Conservation (phyloP, 2,888 invertebrate genomes). For the Eudasyphora cyanicolor region DNA sequence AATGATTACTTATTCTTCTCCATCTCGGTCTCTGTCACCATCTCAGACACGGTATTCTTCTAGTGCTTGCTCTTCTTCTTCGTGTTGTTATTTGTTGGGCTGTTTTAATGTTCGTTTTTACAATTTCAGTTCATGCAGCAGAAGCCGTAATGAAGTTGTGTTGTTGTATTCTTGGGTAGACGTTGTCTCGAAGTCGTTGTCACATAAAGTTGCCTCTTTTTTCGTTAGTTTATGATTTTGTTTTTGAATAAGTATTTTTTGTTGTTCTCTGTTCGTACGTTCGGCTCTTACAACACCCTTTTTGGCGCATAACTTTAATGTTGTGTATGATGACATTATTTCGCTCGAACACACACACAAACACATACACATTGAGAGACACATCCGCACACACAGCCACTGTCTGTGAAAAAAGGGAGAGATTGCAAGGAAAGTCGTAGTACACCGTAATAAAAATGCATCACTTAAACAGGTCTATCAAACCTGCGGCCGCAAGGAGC, state of each 20-base stretch:
- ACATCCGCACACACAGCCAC: background rate
- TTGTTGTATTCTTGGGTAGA: conserved; percentile 14
- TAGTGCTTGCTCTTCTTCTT: background rate
- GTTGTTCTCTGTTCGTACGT: conserved; percentile 36
- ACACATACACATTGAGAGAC: background rate
- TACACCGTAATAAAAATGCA: background rate
- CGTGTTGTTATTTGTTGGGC: background rate
- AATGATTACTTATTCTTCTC: conserved; percentile 40
- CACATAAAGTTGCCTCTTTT: conserved; percentile 55
- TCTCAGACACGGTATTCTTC: background rate
- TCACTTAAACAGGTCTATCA: conserved; percentile 61
- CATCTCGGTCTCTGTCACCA: background rate
- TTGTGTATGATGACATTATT: conserved; percentile 28
- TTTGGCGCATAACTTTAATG: conserved; percentile 32
- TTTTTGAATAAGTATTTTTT: conserved; percentile 19
- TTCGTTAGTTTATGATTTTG: conserved; percentile 48
- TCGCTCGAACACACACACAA: background rate
- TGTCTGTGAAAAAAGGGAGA: background rate
- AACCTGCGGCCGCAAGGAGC: conserved; percentile 50
- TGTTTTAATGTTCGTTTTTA: conserved; percentile 11
- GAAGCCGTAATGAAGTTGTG: background rate
- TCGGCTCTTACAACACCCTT: conserved; percentile 5
- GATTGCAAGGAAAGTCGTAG: conserved; percentile 9
- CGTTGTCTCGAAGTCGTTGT: conserved; percentile 38
- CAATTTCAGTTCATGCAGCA: conserved; percentile 19